Evolutionary conservation across 2,888 invertebrate genomes (phyloP), one percentile per base, ranked within the genome.

Genomic region (Xylota sylvarum): DNA sequence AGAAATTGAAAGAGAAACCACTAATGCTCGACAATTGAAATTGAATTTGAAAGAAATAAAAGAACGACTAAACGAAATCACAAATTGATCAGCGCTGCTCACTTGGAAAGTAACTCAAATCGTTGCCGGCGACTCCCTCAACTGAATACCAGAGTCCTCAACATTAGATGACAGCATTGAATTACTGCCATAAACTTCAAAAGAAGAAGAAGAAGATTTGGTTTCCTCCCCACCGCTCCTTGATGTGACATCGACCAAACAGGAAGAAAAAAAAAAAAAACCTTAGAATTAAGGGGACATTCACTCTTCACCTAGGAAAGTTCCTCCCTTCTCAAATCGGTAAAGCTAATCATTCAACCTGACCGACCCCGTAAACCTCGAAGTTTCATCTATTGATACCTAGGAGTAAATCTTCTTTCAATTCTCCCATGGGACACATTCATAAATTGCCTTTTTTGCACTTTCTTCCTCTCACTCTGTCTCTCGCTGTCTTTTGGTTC

Each of bases 391-490:
- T 48, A 72, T 43, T 72, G 79, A 70, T 70, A 64, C 79, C 70
- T 70, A 35, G 2, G 35, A 64, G 79, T 64, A 56, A 70, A 56
- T 70, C 70, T 55, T 60, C 52, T 70, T 79, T 79, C 70, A 64
- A 79, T 64, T 64, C 48, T 70, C 79, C 70, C 70, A 56, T 46
- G 70, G 70, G 79, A 79, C 37, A 56, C 46, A 27, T 23, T 70
- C 79, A 79, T 79, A 79, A 83, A 87, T 83, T 79, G 83, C 74
- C 79, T 56, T 78, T n/a, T 23, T 78, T 74, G 56, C 55, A 35
- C 43, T 46, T 3, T 10, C 23, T 10, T 48, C 52, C 37, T 35
- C 10, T 14, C 35, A 14, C 30, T 9, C 19, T 27, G 32, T 46
- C 30, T 43, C 23, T 43, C 69, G 56, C 43, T 32, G 19, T 56